Evolutionary conservation across 2,888 invertebrate species (phyloP), one percentile per base, ranked within the genome.

Genomic region (Caradrina kadenii): DNA sequence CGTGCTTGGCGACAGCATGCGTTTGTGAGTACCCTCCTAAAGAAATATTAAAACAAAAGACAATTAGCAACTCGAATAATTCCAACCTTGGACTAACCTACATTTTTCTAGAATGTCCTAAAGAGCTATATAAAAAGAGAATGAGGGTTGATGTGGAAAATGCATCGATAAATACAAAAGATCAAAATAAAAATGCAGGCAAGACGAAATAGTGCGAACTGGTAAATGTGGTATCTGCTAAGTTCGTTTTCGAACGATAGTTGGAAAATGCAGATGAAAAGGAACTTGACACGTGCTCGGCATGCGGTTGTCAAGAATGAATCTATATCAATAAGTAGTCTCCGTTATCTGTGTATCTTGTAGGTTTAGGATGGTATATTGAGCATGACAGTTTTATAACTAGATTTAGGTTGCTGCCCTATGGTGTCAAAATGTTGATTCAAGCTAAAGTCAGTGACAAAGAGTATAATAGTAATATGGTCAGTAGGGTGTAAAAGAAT

Each of bases 1-100:
- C 1, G 97, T 97, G 76, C 96, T 96, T 0, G 98, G 97, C 17
- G 97, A 97, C 35, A 98, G 91, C 86, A 97, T 96, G 60, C 97
- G 96, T 89, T 98, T 98, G 91, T 97, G 97, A 0, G 98, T 97
- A 35, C 98, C 97, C 92, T 97, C 97, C 96, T 96, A 82, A 11
- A 86, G 78, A 73, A 64, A 56, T 63, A 68, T n/a, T 60, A 2
- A 56, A 21, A n/a, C 35, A 50, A 62, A 50, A 11, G 13, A 61
- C 15, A 73, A 35, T 66, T 5, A 48, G n/a, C 22, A 61, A 42
- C 19, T 11, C 1, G 15, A 52, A 31, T 7, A 15, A 65, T 22
- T 21, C 10, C 1, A 61, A 39, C 19, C 2, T 63, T 21, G 4
- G 5, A 42, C 39, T n/a, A 10, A 39, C 61, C 70, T 78, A 65